phyloP scores from a whole-genome alignment of 2,113 vertebrate species.

The Rafetus swinhoei region DNA sequence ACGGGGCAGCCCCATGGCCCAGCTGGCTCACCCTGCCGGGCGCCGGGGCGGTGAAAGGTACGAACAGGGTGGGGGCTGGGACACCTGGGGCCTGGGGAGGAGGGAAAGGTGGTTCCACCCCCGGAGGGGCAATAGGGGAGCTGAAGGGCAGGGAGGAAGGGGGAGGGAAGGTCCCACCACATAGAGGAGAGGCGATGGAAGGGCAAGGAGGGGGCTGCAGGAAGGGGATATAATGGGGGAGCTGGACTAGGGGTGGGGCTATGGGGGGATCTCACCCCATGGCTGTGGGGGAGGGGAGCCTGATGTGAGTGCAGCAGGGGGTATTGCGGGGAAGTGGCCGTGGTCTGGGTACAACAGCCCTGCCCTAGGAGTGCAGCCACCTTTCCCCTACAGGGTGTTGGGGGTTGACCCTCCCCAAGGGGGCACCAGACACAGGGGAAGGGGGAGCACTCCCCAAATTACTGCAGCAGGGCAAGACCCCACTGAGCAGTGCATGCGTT shows the following conservation, averaged over 20 bases:
- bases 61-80: accelerated
- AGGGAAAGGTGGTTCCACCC: accelerated
- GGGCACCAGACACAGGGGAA: not conserved
- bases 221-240: too few relatives aligned
- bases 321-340: accelerated
- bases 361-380: accelerated
- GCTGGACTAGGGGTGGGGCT: too few relatives aligned
- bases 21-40: not conserved
- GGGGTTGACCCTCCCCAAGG: not conserved
- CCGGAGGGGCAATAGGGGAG: not conserved
- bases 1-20: accelerated
- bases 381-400: accelerated
- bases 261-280: accelerated
- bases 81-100: accelerated
- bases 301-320: too few relatives aligned
- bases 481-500: too few relatives aligned
- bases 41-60: not conserved
- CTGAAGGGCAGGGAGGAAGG: accelerated
- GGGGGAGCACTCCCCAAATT: accelerated
- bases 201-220: not conserved
- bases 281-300: not conserved
- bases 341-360: not conserved
- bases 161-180: too few relatives aligned
- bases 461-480: too few relatives aligned
- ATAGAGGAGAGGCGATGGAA: too few relatives aligned